Percentiles rank a stretch among this genome's conserved stretches.
phyloP scores from a whole-genome alignment of 2,888 invertebrate species.

The Panorpa germanica region DNA sequence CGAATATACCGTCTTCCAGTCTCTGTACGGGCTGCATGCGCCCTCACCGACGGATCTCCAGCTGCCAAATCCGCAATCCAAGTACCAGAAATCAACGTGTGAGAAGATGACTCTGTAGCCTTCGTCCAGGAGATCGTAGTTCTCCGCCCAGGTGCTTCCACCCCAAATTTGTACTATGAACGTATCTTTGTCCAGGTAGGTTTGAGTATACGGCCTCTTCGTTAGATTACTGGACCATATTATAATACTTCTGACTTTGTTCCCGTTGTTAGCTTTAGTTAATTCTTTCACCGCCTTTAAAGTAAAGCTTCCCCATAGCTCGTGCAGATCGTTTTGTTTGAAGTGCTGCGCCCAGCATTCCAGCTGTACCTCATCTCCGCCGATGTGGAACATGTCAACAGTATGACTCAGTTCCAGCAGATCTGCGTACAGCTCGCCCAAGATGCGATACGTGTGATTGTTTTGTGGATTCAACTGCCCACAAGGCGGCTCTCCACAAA shows the following conservation, averaged over 20 bases:
- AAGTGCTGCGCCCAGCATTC: constrained; percentile 61
- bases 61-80: constrained; percentile 73
- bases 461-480: constrained; percentile 72
- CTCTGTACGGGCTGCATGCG: constrained; percentile 71
- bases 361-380: constrained; percentile 54
- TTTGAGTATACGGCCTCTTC: constrained; percentile 51
- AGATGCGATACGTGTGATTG: constrained; percentile 50
- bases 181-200: constrained; percentile 32
- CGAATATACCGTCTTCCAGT: constrained; percentile 75
- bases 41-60: constrained; percentile 73
- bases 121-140: constrained; percentile 52
- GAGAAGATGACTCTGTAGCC: constrained; percentile 64
- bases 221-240: constrained; percentile 66
- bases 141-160: constrained; percentile 63
- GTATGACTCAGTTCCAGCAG: constrained; percentile 53
- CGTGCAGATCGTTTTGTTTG: constrained; percentile 58
- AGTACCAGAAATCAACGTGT: constrained; percentile 76
- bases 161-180: constrained; percentile 66
- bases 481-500: constrained; percentile 73
- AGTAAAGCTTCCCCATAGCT: constrained; percentile 64
- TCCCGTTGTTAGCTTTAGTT: constrained; percentile 39
- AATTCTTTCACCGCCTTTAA: constrained; percentile 36
- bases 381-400: constrained; percentile 63
- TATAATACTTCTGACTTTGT: constrained; percentile 34
- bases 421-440: constrained; percentile 57